These are phyloP conservation scores for Tinamus guttatus DNA, from an alignment of 2,113 vertebrate genomes.

Conservation along the genomic window DNA sequence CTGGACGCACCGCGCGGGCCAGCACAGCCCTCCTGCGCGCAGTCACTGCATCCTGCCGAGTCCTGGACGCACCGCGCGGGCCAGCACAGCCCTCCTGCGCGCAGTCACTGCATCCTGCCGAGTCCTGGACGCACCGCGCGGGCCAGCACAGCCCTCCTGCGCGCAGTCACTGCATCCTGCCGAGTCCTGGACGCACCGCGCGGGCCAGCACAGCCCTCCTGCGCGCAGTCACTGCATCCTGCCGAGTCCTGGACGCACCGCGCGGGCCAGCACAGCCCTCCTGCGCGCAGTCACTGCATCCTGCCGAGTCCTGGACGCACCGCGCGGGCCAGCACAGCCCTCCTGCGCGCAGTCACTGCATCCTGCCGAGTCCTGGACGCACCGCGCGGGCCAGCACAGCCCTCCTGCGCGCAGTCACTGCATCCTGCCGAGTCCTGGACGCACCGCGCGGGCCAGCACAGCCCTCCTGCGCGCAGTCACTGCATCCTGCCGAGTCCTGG, in stretches of 20 bases:
- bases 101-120: too few species aligned
- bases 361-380: too few species aligned
- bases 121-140: accelerated
- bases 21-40: accelerated
- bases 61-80: accelerated
- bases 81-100: accelerated
- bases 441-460: accelerated
- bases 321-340: accelerated
- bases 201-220: accelerated
- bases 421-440: too few species aligned
- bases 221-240: too few species aligned
- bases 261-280: accelerated
- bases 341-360: too few species aligned
- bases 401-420: too few species aligned
- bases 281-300: too few species aligned
- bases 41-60: too few species aligned
- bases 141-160: accelerated
- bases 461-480: accelerated
- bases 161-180: too few species aligned
- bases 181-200: accelerated
- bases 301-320: too few species aligned
- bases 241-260: accelerated
- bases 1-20: accelerated
- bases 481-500: too few species aligned
- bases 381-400: accelerated